Evolutionary conservation across 2,888 invertebrate genomes (phyloP).

Genomic region (Scelioninae gen. 1): DNA sequence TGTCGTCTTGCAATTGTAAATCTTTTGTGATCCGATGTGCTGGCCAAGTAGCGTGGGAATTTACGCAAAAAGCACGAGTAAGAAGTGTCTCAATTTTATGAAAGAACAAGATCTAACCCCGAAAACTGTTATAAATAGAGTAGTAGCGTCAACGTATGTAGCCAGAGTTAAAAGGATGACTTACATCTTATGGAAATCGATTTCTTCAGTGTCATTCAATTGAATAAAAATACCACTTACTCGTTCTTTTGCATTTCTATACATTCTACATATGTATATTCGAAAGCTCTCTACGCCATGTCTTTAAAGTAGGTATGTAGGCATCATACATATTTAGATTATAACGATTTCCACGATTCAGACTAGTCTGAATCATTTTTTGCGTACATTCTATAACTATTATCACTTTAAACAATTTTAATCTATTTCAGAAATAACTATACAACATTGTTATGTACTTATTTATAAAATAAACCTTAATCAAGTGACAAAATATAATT

Average conservation of each 20-base stretch:
- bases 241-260: constrained; percentile 29
- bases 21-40: constrained; percentile 74
- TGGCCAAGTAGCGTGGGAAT: constrained; percentile 68
- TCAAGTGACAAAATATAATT: too few relatives aligned
- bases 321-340: constrained; percentile 76
- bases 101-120: constrained; percentile 37
- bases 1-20: constrained; percentile 71
- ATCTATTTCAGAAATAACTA: too few relatives aligned
- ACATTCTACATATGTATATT: constrained; percentile 15
- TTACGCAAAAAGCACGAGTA: constrained; percentile 61
- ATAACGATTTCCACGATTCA: constrained; percentile 71
- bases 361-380: constrained; percentile 57
- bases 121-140: constrained; percentile 29
- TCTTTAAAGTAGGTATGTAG: constrained; percentile 27
- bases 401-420: too few relatives aligned
- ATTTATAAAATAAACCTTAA: too few relatives aligned
- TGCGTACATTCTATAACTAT: too few relatives aligned
- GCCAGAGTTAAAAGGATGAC: constrained; percentile 32
- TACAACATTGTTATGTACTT: too few relatives aligned
- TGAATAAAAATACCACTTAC: constrained; percentile 40
- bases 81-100: constrained; percentile 72
- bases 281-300: constrained; percentile 39
- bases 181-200: constrained; percentile 62
- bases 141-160: constrained; percentile 9
- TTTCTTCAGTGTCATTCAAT: constrained; percentile 47